Evolutionary conservation across 2,797 vertebrate species (phyloP), one percentile per base, ranked within the genome.

Genomic region (Crocodylus rhombifer): DNA sequence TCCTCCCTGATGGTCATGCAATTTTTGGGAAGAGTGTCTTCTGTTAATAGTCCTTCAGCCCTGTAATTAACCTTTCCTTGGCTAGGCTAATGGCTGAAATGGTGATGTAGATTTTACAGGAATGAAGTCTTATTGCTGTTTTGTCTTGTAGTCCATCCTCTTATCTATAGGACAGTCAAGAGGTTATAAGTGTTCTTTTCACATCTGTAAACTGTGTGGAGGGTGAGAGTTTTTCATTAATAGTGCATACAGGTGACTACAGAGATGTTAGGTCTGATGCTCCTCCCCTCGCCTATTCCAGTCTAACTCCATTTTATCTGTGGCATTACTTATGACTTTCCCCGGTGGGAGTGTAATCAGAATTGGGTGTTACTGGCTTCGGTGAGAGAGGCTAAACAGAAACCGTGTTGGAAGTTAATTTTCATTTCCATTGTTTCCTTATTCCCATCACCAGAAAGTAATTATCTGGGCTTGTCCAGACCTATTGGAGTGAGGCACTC

Each of bases 401-500:
- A 14, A n/a, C 73, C 55, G n/a, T 65, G 51, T 5, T 56, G n/a
- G 58, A 74, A 61, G 77, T 79, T n/a, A 15, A 33, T 23, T 2
- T 5, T 14, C 9, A n/a, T 61, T 76, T 28, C n/a, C 2, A 1
- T 6, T 15, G 21, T 74, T 91, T 77, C 55, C 83, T 6, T 1
- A 60, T 16, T 79, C 58, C 65, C 20, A 23, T 62, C 0, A 0
- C 74, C 85, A n/a, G 61, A 57, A 82, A 7, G 4, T 3, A 80
- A 58, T 30, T 80, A n/a, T 87, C 86, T 5, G 20, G 86, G 75
- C 93, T 95, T 94, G 87, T 78, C 21, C 6, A 28, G 30, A 30
- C 51, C 20, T 1, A 51, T 33, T 20, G 7, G 42, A 7, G 63
- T 30, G 26, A 51, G 21, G 62, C 62, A 1, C 30, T 78, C 61